These are phyloP conservation scores for Rhagonycha lutea DNA, from an alignment of 2,888 invertebrate species.

Conservation along the genomic window DNA sequence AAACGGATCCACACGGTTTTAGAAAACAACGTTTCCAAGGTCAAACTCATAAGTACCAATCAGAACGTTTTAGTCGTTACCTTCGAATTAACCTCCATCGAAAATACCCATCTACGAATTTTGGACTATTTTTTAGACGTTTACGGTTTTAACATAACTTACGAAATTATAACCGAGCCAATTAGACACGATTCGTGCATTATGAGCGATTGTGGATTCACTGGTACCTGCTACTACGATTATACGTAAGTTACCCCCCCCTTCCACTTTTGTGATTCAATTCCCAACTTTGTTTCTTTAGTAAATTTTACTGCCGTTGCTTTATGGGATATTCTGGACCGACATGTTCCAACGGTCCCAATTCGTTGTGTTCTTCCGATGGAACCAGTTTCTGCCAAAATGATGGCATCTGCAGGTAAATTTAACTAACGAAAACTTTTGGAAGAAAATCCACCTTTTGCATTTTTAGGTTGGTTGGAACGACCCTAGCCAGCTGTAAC, in stretches of 20 bases:
- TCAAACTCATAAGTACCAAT: constrained; percentile 64
- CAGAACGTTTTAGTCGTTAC: constrained; percentile 81
- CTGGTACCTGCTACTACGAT: constrained; percentile 83
- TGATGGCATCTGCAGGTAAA: constrained; percentile 84
- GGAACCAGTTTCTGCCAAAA: constrained; percentile 74
- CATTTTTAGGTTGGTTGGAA: constrained; percentile 72
- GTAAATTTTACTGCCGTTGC: constrained; percentile 79
- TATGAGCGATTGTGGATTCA: constrained; percentile 78
- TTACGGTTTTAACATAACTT: constrained; percentile 91
- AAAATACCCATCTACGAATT: constrained; percentile 80
- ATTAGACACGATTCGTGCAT: constrained; percentile 70
- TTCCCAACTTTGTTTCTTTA: constrained; percentile 51
- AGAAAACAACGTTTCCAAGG: constrained; percentile 70
- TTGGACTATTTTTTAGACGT: constrained; percentile 80
- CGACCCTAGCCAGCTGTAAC: constrained; percentile 74
- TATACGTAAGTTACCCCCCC: constrained; percentile 66
- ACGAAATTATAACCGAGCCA: constrained; percentile 70
- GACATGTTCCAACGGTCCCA: constrained; percentile 80
- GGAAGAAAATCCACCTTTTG: constrained; percentile 1
- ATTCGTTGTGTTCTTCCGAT: constrained; percentile 66
- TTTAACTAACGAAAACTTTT: not conserved
- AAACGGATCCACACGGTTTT: constrained; percentile 67
- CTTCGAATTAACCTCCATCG: constrained; percentile 70
- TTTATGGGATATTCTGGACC: constrained; percentile 79
- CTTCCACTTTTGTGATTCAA: too few species aligned